Evolutionary conservation across 2,113 vertebrate genomes (phyloP).

Genomic region (human): GRCh38 chr15:67823501-67824000

Average conservation of each 20-base stretch:
- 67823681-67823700: background rate
- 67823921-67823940: conserved; percentile 42
- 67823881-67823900: background rate
- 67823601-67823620: conserved; percentile 60
- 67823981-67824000: background rate
- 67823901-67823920: background rate
- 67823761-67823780: conserved; percentile 38
- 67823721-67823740: conserved; percentile 66
- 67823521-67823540: conserved; percentile 71
- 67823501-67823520: conserved; percentile 62
- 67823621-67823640: conserved; percentile 48
- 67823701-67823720: conserved; percentile 14
- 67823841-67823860: background rate
- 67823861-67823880: background rate
- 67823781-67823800: background rate
- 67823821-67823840: conserved; percentile 69
- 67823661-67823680: conserved; percentile 63
- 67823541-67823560: conserved; percentile 77
- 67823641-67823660: conserved; percentile 68
- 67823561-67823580: conserved; percentile 71
- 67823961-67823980: background rate
- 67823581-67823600: conserved; percentile 67
- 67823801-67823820: background rate
- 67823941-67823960: conserved; percentile 45
- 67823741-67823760: conserved; percentile 47